Percentiles rank a stretch among this genome's conserved stretches.
Evolutionary conservation across 2,888 invertebrate species (phyloP).

Genomic region (Cephus sareptanus): DNA sequence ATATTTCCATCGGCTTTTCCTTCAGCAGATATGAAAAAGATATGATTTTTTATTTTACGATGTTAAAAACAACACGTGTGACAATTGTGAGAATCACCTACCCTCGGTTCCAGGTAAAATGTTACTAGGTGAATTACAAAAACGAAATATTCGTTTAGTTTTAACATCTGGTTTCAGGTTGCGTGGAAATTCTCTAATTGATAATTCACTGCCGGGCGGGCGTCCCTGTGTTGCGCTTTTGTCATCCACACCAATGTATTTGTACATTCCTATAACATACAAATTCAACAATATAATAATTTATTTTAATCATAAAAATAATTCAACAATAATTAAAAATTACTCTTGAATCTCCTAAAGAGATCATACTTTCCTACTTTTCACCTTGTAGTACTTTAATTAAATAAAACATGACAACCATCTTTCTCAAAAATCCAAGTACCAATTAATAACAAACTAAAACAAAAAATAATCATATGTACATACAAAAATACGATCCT

Average conservation of each 20-base stretch:
- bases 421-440: not conserved
- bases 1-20: slow-evolving; percentile 70
- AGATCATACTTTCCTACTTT: too few relatives aligned
- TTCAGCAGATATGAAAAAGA: slow-evolving; percentile 40
- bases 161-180: slow-evolving; percentile 72
- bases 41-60: not conserved
- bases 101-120: slow-evolving; percentile 81
- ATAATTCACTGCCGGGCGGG: slow-evolving; percentile 63
- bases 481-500: not conserved
- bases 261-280: slow-evolving; percentile 76
- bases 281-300: not conserved
- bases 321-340: not conserved
- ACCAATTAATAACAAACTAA: not conserved
- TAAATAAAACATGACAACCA: too few relatives aligned
- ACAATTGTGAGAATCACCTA: slow-evolving; percentile 51
- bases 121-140: slow-evolving; percentile 80
- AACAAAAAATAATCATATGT: not conserved
- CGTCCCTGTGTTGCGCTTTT: slow-evolving; percentile 62
- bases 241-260: slow-evolving; percentile 77
- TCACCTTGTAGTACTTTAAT: too few relatives aligned
- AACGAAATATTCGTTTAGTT: slow-evolving; percentile 74
- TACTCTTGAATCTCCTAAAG: too few relatives aligned
- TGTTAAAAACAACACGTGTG: not conserved
- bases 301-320: not conserved
- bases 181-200: slow-evolving; percentile 66